phyloP scores from a whole-genome alignment of 1,140 invertebrate genomes.

The Drosophila melanica region DNA sequence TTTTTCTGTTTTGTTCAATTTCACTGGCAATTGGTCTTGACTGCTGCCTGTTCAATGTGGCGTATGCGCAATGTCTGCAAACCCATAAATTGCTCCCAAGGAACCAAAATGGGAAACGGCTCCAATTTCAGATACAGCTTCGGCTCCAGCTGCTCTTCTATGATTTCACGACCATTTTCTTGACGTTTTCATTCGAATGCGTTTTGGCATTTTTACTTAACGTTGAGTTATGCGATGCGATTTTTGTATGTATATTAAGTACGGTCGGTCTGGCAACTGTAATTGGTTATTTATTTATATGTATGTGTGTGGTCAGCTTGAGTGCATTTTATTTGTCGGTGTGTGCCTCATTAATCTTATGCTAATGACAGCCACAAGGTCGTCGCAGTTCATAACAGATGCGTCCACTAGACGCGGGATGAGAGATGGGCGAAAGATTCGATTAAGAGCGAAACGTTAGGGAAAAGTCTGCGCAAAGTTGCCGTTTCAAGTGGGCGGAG shows the following conservation, averaged over 20 bases:
- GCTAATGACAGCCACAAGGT: conserved; percentile 55
- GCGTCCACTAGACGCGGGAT: neutral
- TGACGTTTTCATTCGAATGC: conserved; percentile 56
- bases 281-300: conserved; percentile 54
- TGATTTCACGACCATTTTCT: conserved; percentile 54
- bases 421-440: neutral
- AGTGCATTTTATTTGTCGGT: conserved; percentile 34
- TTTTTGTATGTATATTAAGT: neutral
- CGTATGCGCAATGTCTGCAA: conserved; percentile 68
- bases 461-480: conserved; percentile 13
- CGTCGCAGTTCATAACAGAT: conserved; percentile 18
- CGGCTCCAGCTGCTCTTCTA: neutral
- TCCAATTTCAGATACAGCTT: neutral
- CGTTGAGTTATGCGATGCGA: conserved; percentile 18
- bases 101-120: neutral
- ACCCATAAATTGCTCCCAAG: conserved; percentile 39
- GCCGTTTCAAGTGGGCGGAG: neutral
- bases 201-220: conserved; percentile 1
- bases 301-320: conserved; percentile 20
- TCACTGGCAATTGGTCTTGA: conserved; percentile 62
- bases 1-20: conserved; percentile 47
- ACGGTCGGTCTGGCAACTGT: conserved; percentile 11
- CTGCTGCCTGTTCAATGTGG: conserved; percentile 57
- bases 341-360: conserved; percentile 41
- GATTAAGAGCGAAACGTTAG: neutral